Percentiles rank a stretch among this genome's conserved stretches.
Conservation (phyloP, 2,888 invertebrate species). For the Cataglyphis altisquamis region DNA sequence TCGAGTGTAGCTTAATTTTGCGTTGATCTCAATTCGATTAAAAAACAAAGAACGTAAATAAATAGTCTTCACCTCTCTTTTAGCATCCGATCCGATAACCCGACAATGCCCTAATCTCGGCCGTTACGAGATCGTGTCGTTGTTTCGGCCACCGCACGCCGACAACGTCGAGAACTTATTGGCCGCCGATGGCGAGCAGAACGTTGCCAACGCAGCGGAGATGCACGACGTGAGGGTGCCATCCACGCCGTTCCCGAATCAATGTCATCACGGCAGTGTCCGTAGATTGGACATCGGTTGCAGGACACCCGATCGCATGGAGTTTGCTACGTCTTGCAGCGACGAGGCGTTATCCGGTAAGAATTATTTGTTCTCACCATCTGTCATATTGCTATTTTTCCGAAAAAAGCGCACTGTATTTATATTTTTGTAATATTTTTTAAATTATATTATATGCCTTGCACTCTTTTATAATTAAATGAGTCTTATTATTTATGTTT, state of each 20-base stretch:
- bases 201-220: conserved; percentile 78
- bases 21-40: background rate
- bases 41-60: background rate
- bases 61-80: conserved; percentile 4
- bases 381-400: background rate
- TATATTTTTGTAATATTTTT: background rate
- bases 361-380: background rate
- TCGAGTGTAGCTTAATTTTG: background rate
- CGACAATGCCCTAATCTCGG: conserved; percentile 82
- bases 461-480: background rate
- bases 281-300: conserved; percentile 83
- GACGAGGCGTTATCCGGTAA: conserved; percentile 81
- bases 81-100: conserved; percentile 82
- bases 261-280: conserved; percentile 79
- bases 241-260: conserved; percentile 76
- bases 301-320: conserved; percentile 83
- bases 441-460: background rate
- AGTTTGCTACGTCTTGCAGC: conserved; percentile 82
- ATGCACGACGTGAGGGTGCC: conserved; percentile 77
- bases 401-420: background rate
- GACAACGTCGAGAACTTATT: conserved; percentile 69
- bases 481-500: background rate
- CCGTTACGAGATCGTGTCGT: conserved; percentile 82
- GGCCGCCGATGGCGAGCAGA: conserved; percentile 62
- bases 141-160: conserved; percentile 72